Conservation (phyloP, 2,113 vertebrate species). For the Sinosuthora webbiana region DNA sequence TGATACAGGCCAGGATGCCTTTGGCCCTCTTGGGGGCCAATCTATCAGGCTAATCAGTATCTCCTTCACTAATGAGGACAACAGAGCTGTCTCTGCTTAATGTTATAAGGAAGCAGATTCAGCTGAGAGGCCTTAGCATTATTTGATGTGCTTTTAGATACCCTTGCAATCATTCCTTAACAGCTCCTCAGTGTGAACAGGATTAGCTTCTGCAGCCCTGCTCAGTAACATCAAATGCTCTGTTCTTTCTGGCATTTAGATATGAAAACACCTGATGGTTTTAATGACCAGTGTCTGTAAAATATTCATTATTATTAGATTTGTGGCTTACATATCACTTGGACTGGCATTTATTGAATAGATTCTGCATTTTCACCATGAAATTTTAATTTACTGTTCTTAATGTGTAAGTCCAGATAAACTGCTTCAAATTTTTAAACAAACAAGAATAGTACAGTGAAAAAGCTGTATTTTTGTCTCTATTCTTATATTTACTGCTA, state of each 20-base stretch:
- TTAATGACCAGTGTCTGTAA: neutral
- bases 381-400: neutral
- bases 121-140: neutral
- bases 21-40: no score
- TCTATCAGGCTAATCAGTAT: neutral
- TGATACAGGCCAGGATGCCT: no score
- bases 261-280: neutral
- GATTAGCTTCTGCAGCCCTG: neutral
- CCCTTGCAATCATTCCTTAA: neutral
- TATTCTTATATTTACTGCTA: neutral
- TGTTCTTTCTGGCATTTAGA: neutral
- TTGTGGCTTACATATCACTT: neutral
- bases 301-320: neutral
- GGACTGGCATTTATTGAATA: neutral
- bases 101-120: neutral
- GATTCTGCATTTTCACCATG: neutral
- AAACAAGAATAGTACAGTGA: neutral
- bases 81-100: neutral
- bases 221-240: neutral
- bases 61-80: neutral
- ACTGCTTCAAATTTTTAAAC: neutral
- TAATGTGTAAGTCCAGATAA: neutral
- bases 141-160: neutral
- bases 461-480: neutral
- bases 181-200: neutral